Base-by-base conservation (phyloP, 2,888 invertebrate genomes). In the Mimumesa dahlbomi region DNA sequence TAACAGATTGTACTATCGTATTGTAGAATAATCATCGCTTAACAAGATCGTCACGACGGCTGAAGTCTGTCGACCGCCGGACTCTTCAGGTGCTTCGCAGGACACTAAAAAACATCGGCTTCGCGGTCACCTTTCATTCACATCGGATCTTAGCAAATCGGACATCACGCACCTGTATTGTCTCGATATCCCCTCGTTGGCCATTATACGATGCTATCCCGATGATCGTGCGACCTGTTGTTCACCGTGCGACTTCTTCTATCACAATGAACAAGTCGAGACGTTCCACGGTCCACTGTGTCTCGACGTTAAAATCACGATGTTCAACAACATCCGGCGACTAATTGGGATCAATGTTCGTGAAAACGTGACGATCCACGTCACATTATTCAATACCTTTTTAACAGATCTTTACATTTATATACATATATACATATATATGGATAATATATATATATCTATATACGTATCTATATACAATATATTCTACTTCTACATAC, bases 131-230 rank as follows among this genome's bases (percentile, higher is more conserved):
- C 25, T 25, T n/a, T 25, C 25, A 7, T 25, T 7, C 25, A 25
- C 25, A 25, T 3, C 4, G 11, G 2, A 36, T 36, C 36, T n/a
- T n/a, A 0, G 11, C 14, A 45, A 18, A 31, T 7, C 13, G n/a
- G 1, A 36, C 13, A 5, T 25, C 50, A 82, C 84, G 66, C 75
- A 88, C 88, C 87, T 88, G 83, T 84, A 77, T 56, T 73, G 82
- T 59, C 76, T 59, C 56, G 71, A 65, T 73, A 68, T 69, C 57
- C 70, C 82, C 83, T 87, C 86, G 84, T 82, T 85, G 80, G 85
- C 87, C 88, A 88, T 88, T 77, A 84, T 86, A 84, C 75, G 75
- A 49, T 9, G 29, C 50, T 73, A 45, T 49, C 18, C 54, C 54
- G 21, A 14, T 25, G 67, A 75, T 74, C 48, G 64, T 67, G 22